These are phyloP conservation scores for Ibycter americanus DNA, from an alignment of 2,797 vertebrate species.

Conservation along the genomic window DNA sequence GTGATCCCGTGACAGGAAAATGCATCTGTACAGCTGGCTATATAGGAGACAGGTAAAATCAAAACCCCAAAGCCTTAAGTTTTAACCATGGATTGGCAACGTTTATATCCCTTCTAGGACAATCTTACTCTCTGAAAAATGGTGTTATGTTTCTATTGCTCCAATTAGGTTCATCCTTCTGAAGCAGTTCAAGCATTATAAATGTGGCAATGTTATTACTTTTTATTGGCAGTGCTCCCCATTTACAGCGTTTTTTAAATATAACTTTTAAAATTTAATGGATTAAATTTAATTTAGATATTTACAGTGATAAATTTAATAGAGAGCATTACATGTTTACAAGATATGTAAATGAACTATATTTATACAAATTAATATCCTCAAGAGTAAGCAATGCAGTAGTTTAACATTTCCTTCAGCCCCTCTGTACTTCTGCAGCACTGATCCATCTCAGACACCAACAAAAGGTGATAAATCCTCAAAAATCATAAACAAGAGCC, in stretches of 20 bases:
- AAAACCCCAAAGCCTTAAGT: background rate
- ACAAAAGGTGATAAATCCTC: slow-evolving; percentile 49
- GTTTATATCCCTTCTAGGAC: slow-evolving; percentile 15
- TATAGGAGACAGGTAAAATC: slow-evolving; percentile 90
- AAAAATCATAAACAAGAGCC: background rate
- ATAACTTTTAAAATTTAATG: slow-evolving; percentile 67
- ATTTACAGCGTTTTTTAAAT: slow-evolving; percentile 49
- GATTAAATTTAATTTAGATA: slow-evolving; percentile 75
- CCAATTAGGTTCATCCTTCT: slow-evolving; percentile 58
- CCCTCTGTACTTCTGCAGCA: slow-evolving; percentile 6
- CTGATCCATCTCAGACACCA: slow-evolving; percentile 38
- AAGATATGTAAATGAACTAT: slow-evolving; percentile 73
- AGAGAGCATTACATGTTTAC: slow-evolving; percentile 67
- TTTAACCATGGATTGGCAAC: background rate
- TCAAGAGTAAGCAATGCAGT: slow-evolving; percentile 58
- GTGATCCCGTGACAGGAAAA: slow-evolving; percentile 91
- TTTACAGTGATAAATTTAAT: slow-evolving; percentile 73
- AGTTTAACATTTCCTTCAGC: slow-evolving; percentile 35
- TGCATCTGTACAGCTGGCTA: slow-evolving; percentile 94
- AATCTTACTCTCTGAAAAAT: slow-evolving; percentile 5
- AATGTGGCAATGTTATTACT: slow-evolving; percentile 40
- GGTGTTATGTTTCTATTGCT: slow-evolving; percentile 1
- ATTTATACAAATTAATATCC: slow-evolving; percentile 70
- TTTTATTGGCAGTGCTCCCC: slow-evolving; percentile 57
- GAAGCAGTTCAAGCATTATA: slow-evolving; percentile 50